Evolutionary conservation across 2,113 vertebrate genomes (phyloP).

Genomic region (Cariama cristata): DNA sequence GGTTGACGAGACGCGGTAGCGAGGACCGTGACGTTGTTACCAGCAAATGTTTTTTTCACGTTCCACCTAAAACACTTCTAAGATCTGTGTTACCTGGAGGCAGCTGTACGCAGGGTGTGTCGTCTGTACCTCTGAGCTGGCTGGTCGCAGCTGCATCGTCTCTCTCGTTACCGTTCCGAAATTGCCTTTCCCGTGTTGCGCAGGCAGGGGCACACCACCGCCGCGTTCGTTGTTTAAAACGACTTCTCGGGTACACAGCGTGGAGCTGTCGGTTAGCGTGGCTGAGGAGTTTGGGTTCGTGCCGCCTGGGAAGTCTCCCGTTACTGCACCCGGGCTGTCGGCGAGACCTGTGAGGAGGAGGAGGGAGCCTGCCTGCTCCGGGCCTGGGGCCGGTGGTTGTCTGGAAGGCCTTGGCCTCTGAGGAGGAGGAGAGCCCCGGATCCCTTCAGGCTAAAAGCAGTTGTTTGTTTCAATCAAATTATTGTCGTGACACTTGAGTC

Average conservation of each 20-base stretch:
- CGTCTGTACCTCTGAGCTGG: fast-evolving
- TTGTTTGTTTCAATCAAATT: background rate
- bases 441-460: background rate
- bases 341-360: background rate
- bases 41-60: fast-evolving
- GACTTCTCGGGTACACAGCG: fast-evolving
- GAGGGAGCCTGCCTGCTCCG: fast-evolving
- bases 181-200: fast-evolving
- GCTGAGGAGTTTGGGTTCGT: fast-evolving
- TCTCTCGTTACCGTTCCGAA: background rate
- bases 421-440: background rate
- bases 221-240: fast-evolving
- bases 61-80: background rate
- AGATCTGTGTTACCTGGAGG: fast-evolving
- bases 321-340: background rate
- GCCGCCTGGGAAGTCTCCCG: too few relatives aligned
- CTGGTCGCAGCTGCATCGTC: background rate
- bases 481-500: background rate
- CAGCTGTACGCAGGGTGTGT: fast-evolving
- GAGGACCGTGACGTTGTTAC: background rate
- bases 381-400: too few relatives aligned
- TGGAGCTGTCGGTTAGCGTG: background rate
- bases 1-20: background rate
- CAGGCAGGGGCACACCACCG: fast-evolving
- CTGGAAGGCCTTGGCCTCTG: background rate